Evolutionary conservation across 2,113 vertebrate species (phyloP).

Genomic region (Coryphaenoides rupestris): DNA sequence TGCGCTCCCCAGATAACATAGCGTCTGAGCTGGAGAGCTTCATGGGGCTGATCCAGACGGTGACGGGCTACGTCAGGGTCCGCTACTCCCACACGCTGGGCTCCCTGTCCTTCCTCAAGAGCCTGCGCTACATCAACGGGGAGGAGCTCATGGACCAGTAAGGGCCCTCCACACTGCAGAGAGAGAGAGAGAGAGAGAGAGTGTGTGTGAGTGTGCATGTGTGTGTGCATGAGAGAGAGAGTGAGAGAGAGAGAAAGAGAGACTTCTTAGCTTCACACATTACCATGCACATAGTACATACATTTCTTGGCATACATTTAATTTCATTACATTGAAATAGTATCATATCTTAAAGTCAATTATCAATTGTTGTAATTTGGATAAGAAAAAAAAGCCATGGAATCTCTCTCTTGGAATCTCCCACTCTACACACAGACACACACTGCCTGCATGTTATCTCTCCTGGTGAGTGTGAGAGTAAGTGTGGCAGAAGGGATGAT

Average conservation of each 20-base stretch:
- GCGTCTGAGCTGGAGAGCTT: constrained; percentile 96
- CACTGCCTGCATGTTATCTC: no score
- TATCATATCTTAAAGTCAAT: no score
- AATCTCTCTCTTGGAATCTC: no score
- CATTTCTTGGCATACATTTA: no score
- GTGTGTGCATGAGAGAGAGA: constrained; percentile 5
- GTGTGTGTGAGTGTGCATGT: not conserved
- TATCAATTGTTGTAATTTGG: no score
- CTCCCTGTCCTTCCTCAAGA: constrained; percentile 94
- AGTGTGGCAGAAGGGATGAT: no score
- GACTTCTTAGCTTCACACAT: not conserved
- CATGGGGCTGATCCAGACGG: constrained; percentile 94
- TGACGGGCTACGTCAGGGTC: constrained; percentile 93
- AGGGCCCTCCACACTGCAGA: constrained; percentile 35
- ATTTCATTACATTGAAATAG: no score
- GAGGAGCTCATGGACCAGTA: constrained; percentile 90
- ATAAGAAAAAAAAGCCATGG: no score
- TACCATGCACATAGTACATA: no score
- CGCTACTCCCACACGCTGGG: constrained; percentile 91
- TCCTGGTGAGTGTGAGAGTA: no score
- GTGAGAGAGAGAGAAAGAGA: not conserved
- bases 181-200: not conserved
- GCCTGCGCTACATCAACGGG: constrained; percentile 87
- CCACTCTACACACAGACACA: no score
- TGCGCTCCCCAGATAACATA: constrained; percentile 82